phyloP scores from a whole-genome alignment of 2,797 vertebrate species.

The Phoxinus dragarum region DNA sequence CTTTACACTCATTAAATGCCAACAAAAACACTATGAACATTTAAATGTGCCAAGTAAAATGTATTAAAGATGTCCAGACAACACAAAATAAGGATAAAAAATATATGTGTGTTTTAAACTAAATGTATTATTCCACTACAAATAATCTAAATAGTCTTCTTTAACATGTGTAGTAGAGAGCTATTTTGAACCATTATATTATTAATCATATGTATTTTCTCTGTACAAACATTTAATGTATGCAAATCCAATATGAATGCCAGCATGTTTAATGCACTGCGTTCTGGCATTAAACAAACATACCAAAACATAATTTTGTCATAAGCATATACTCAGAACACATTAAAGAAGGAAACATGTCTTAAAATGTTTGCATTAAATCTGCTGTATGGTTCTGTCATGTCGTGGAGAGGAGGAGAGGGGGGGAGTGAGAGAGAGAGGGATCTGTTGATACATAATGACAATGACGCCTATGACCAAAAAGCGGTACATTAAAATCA shows the following conservation, averaged over 20 bases:
- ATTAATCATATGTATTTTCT: conserved; percentile 23
- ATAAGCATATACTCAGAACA: neutral
- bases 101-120: neutral
- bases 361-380: conserved; percentile 43
- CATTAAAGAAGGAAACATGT: conserved; percentile 42
- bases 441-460: conserved; percentile 81
- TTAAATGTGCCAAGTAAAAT: neutral
- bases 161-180: neutral
- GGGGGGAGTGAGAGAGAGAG: conserved; percentile 60
- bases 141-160: neutral
- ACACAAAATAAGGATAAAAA: neutral
- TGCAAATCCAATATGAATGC: conserved; percentile 57
- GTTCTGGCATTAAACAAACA: conserved; percentile 5
- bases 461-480: conserved; percentile 78
- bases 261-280: conserved; percentile 21
- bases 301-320: neutral
- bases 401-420: conserved; percentile 55
- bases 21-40: neutral
- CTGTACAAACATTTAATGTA: conserved; percentile 53
- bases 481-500: conserved; percentile 66
- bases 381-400: conserved; percentile 68
- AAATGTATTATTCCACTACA: neutral
- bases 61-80: neutral
- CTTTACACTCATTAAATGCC: neutral
- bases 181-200: neutral